A percentile compares a stretch with the other conserved stretches of the same genome.
Conservation (phyloP, 2,888 invertebrate genomes). For the Tyria jacobaeae region DNA sequence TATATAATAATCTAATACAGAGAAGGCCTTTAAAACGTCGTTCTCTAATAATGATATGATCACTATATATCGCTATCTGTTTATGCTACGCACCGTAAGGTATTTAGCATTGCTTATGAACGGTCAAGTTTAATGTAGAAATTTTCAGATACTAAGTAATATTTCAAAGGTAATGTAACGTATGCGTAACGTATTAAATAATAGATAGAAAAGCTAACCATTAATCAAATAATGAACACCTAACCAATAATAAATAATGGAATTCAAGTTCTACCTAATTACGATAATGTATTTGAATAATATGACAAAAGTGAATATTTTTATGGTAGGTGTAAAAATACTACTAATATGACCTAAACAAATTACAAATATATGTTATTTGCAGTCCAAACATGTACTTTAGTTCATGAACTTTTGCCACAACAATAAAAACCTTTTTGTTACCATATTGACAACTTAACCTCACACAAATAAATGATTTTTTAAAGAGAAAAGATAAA, state of each 20-base stretch:
- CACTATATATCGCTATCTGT: not conserved
- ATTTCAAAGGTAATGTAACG: not conserved
- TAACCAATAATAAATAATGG: not conserved
- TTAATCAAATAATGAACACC: not conserved
- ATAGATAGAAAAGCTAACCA: not conserved
- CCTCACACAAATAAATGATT: no score
- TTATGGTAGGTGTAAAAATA: no score
- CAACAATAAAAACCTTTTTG: no score
- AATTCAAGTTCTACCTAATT: no score
- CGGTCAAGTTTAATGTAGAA: not conserved
- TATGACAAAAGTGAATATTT: not conserved
- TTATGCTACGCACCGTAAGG: not conserved
- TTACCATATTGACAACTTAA: no score
- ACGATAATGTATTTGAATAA: not conserved
- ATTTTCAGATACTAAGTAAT: not conserved
- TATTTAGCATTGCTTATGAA: not conserved
- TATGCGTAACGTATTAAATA: not conserved
- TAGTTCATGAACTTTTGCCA: no score
- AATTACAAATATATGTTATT: no score
- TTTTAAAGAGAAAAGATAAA: no score
- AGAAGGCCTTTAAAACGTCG: not conserved
- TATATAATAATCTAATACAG: not conserved
- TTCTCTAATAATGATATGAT: not conserved
- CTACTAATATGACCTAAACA: no score
- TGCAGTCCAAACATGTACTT: no score